A percentile compares a stretch with the other conserved stretches of the same genome.
Evolutionary conservation across 2,888 invertebrate genomes (phyloP).

Genomic region (Nomada lathburiana): DNA sequence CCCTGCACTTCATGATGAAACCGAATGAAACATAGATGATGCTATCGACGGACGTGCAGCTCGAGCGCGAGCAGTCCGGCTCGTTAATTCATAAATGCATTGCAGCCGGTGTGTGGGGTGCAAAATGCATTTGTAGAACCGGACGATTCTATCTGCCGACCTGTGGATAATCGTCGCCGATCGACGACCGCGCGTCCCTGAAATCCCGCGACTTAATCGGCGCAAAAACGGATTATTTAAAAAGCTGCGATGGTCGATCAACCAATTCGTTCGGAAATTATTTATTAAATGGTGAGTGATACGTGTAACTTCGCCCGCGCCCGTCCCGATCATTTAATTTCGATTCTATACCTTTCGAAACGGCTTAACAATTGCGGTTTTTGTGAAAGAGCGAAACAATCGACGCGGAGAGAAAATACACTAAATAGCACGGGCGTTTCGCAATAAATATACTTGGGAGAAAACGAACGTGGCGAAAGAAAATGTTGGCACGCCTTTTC

Average conservation of each 20-base stretch:
- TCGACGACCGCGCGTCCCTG: conserved; percentile 22
- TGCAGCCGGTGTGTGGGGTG: conserved; percentile 68
- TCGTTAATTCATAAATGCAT: conserved; percentile 81
- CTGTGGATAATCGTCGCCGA: conserved; percentile 55
- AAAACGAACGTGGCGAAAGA: neutral
- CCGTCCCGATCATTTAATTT: conserved; percentile 40
- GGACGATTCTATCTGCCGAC: conserved; percentile 54
- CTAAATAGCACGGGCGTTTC: neutral
- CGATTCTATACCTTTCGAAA: conserved; percentile 3
- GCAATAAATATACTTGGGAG: neutral
- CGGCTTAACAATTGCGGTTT: conserved; percentile 34
- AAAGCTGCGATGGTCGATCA: conserved; percentile 10
- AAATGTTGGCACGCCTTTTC: too few relatives aligned
- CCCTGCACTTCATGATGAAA: conserved; percentile 76
- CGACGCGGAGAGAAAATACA: neutral
- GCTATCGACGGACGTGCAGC: conserved; percentile 70
- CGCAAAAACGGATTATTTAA: conserved; percentile 50
- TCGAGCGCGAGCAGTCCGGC: conserved; percentile 66
- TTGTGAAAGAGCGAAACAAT: neutral
- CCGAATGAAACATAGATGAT: conserved; percentile 82
- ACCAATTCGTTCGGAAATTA: conserved; percentile 27
- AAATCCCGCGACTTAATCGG: conserved; percentile 43
- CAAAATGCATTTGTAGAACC: conserved; percentile 71
- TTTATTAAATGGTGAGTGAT: conserved; percentile 35
- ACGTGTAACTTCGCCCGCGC: conserved; percentile 35